Conservation (phyloP, 2,888 invertebrate species). For the Epirrhoe tristata region DNA sequence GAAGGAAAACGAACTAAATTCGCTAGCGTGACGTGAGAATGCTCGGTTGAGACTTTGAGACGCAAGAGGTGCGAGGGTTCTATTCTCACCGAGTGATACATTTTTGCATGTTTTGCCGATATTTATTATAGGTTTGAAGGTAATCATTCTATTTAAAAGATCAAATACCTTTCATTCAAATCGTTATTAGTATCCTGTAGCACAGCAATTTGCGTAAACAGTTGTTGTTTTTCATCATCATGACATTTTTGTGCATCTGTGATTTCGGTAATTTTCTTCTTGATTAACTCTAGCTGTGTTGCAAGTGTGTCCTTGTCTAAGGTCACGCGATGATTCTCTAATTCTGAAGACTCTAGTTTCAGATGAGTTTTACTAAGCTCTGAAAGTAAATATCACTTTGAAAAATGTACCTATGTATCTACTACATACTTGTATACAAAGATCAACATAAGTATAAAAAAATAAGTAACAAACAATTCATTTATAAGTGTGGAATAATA, state of each 20-base stretch:
- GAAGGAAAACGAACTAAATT: too few species aligned
- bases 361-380: conserved; percentile 56
- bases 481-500: too few species aligned
- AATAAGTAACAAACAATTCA: too few species aligned
- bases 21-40: too few species aligned
- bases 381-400: conserved; percentile 39
- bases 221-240: conserved; percentile 54
- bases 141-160: background rate
- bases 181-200: conserved; percentile 61
- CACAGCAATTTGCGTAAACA: conserved; percentile 56
- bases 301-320: conserved; percentile 58
- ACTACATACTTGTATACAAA: too few species aligned
- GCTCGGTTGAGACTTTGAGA: too few species aligned
- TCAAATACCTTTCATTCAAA: conserved; percentile 58
- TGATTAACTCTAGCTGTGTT: conserved; percentile 59
- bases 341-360: conserved; percentile 55
- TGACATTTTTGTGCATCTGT: conserved; percentile 56
- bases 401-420: background rate
- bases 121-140: too few species aligned
- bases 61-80: too few species aligned
- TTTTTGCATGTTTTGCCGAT: too few species aligned
- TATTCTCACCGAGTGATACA: too few species aligned
- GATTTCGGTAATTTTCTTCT: conserved; percentile 57
- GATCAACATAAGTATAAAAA: too few species aligned
- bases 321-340: conserved; percentile 48